Conservation (phyloP, 2,113 vertebrate genomes). For the Alosa alosa region DNA sequence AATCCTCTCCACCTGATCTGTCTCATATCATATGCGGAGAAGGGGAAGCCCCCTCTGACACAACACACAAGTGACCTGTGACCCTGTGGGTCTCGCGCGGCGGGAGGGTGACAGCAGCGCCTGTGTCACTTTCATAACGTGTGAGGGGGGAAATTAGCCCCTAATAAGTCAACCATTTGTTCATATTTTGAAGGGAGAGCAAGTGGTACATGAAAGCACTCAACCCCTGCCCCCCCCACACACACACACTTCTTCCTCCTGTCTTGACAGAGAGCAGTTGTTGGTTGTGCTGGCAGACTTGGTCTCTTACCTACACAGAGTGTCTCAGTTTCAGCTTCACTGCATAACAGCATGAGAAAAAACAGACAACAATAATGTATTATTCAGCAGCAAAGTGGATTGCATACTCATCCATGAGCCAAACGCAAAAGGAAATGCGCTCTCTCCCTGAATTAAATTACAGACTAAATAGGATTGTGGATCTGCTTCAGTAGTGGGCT, state of each 20-base stretch:
- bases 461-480: conserved; percentile 49
- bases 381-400: conserved; percentile 46
- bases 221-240: neutral
- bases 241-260: neutral
- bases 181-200: neutral
- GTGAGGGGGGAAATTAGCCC: neutral
- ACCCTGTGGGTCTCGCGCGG: conserved; percentile 31
- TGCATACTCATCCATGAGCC: conserved; percentile 40
- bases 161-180: neutral
- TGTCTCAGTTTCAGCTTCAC: conserved; percentile 19
- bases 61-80: conserved; percentile 73
- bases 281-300: conserved; percentile 26
- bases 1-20: conserved; percentile 71
- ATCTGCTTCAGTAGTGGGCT: conserved; percentile 49
- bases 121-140: conserved; percentile 25
- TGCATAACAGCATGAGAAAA: neutral
- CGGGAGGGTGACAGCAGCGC: conserved; percentile 45
- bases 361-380: conserved; percentile 48
- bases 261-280: conserved; percentile 42
- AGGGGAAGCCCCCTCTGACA: conserved; percentile 34
- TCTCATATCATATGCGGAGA: conserved; percentile 41
- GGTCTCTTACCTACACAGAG: conserved; percentile 28
- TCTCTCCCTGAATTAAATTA: conserved; percentile 54
- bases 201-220: neutral
- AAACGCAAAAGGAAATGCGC: conserved; percentile 49